Conservation (phyloP, 2,113 vertebrate species). For the Grammomys dolichurus region DNA sequence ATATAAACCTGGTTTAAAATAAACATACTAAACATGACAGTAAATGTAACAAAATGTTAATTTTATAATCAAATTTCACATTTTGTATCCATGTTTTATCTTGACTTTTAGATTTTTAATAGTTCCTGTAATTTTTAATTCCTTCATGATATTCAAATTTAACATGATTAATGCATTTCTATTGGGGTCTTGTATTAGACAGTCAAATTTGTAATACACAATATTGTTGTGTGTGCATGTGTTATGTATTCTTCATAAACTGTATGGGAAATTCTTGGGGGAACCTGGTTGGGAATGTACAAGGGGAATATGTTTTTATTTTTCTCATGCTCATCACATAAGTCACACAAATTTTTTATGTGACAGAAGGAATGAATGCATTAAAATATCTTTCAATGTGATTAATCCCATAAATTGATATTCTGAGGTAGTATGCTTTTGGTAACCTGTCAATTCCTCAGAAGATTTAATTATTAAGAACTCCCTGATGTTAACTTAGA, state of each 20-base stretch:
- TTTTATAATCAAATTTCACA: neutral
- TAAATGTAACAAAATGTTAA: neutral
- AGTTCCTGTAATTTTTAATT: neutral
- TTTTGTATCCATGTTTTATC: neutral
- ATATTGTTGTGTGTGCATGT: neutral
- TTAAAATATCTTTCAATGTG: neutral
- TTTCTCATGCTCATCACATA: neutral
- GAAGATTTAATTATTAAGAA: neutral
- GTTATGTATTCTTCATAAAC: neutral
- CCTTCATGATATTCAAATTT: neutral
- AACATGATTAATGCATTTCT: neutral
- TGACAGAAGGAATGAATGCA: neutral
- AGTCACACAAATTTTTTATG: neutral
- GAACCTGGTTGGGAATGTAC: neutral
- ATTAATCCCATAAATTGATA: neutral
- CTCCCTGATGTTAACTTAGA: neutral
- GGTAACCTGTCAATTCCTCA: neutral
- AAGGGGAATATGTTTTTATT: neutral
- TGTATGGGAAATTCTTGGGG: neutral
- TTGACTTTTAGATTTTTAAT: neutral
- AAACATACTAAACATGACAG: neutral
- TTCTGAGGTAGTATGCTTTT: neutral
- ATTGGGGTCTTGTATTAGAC: neutral
- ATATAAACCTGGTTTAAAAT: neutral
- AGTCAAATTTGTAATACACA: neutral